A percentile compares a stretch with the other conserved stretches of the same genome.
Conservation (phyloP, 1,140 invertebrate genomes). For the Zaprionus davidi region DNA sequence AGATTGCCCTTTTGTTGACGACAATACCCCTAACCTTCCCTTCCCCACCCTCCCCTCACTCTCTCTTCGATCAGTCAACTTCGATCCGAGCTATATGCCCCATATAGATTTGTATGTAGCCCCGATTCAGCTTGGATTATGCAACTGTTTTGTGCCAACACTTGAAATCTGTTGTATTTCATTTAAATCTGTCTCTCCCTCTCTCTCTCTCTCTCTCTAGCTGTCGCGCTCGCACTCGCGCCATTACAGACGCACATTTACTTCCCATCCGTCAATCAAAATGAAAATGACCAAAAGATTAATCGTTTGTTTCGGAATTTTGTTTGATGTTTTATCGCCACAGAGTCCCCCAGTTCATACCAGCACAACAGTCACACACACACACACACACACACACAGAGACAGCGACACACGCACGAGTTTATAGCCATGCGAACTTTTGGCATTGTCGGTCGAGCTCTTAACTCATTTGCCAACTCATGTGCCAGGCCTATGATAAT, state of each 20-base stretch:
- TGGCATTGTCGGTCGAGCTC: slow-evolving; percentile 48
- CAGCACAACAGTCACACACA: slow-evolving; percentile 37
- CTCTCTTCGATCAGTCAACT: background rate
- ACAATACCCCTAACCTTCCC: slow-evolving; percentile 21
- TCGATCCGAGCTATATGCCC: background rate
- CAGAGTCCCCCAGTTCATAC: slow-evolving; percentile 59
- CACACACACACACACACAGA: slow-evolving; percentile 15
- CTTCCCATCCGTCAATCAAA: slow-evolving; percentile 83
- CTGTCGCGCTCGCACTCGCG: slow-evolving; percentile 42
- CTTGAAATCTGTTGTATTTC: slow-evolving; percentile 48
- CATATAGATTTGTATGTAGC: background rate
- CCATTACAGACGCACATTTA: slow-evolving; percentile 68
- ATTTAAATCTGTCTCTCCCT: slow-evolving; percentile 26
- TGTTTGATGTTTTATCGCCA: slow-evolving; percentile 82
- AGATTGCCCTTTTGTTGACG: slow-evolving; percentile 41
- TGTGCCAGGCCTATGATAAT: slow-evolving; percentile 41
- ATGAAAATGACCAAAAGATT: slow-evolving; percentile 84
- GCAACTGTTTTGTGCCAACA: slow-evolving; percentile 25
- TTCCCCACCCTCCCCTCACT: background rate
- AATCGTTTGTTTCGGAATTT: slow-evolving; percentile 83
- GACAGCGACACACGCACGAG: slow-evolving; percentile 12
- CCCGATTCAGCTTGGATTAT: slow-evolving; percentile 22
- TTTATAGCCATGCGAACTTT: slow-evolving; percentile 51
- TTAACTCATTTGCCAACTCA: slow-evolving; percentile 48
- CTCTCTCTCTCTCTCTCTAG: slow-evolving; percentile 37